Conservation (phyloP, 2,797 vertebrate genomes). For the Pelochelys cantorii region DNA sequence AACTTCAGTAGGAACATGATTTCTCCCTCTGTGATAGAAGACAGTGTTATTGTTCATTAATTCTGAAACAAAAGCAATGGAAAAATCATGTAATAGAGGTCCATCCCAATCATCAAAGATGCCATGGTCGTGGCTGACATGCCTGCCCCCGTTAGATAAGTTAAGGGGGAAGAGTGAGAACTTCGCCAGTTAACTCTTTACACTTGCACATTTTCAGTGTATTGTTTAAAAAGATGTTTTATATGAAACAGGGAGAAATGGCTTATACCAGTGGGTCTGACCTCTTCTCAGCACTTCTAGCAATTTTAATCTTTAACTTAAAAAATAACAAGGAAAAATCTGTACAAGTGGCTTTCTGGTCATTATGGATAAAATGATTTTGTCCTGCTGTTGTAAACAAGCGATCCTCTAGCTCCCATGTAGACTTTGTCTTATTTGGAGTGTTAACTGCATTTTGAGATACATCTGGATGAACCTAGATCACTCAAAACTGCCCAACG, state of each 20-base stretch:
- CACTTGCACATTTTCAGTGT: not conserved
- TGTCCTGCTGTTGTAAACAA: not conserved
- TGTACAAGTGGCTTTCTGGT: not conserved
- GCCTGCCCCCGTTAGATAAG: not conserved
- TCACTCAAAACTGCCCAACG: not conserved
- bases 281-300: not conserved
- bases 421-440: not conserved
- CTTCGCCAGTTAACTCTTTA: not conserved
- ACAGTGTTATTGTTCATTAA: not conserved
- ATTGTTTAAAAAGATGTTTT: not conserved
- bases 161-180: not conserved
- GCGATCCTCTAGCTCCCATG: not conserved
- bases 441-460: not conserved
- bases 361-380: conserved; percentile 3
- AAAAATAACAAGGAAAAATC: not conserved
- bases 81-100: not conserved
- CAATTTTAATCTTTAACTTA: not conserved
- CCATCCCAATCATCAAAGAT: not conserved
- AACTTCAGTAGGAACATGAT: not conserved
- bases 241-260: not conserved
- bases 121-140: not conserved
- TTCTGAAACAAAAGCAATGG: not conserved
- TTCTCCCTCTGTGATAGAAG: not conserved
- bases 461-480: not conserved
- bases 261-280: not conserved